Conservation (phyloP, 2,888 invertebrate genomes). For the Scrobipalpa costella region DNA sequence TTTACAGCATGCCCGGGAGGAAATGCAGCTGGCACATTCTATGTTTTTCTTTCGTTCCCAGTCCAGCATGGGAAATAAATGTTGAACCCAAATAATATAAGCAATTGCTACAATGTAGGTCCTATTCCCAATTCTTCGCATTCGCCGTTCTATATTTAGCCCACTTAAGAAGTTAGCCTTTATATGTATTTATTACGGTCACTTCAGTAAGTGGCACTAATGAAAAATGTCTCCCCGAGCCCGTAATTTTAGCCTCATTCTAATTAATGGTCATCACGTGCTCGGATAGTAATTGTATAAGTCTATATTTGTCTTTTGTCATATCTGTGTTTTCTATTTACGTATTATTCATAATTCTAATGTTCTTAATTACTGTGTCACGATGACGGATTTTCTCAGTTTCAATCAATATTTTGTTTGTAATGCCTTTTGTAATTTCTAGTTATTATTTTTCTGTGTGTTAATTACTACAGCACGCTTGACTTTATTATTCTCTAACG, state of each 20-base stretch:
- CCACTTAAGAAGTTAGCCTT: slow-evolving; percentile 65
- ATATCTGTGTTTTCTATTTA: background rate
- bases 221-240: slow-evolving; percentile 42
- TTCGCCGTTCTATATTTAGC: slow-evolving; percentile 68
- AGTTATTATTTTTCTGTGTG: background rate
- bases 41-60: too few species aligned
- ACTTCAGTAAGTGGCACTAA: slow-evolving; percentile 50
- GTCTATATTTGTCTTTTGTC: slow-evolving; percentile 25
- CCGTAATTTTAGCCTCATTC: slow-evolving; percentile 58
- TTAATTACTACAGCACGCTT: background rate
- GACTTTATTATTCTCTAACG: background rate
- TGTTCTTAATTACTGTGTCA: slow-evolving; percentile 2
- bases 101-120: background rate
- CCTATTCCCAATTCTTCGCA: slow-evolving; percentile 57
- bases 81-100: background rate
- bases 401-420: background rate
- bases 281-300: too few species aligned
- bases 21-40: too few species aligned
- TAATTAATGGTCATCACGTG: slow-evolving; percentile 57
- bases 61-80: too few species aligned
- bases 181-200: slow-evolving; percentile 50
- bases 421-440: background rate
- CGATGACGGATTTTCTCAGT: background rate
- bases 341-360: background rate
- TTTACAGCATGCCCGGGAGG: too few species aligned